These are phyloP conservation scores for Calypte anna DNA, from an alignment of 2,113 vertebrate species.

Conservation along the genomic window DNA sequence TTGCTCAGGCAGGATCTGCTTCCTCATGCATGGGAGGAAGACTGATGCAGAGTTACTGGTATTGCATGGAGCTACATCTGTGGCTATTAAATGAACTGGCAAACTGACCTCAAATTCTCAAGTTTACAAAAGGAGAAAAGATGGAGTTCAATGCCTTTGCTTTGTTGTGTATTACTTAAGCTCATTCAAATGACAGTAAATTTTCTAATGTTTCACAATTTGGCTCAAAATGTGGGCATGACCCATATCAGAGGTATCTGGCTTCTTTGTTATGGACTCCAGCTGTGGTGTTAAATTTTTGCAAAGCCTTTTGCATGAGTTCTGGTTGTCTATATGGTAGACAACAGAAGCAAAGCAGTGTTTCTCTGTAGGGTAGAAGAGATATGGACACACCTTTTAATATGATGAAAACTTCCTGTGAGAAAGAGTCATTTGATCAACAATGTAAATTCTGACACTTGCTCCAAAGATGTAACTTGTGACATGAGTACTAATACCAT, in stretches of 20 bases:
- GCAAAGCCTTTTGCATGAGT: not conserved
- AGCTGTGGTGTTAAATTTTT: not conserved
- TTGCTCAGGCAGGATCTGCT: not conserved
- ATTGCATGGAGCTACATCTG: not conserved
- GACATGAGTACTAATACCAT: not conserved
- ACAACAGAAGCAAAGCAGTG: not conserved
- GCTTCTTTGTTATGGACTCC: not conserved
- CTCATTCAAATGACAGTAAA: not conserved
- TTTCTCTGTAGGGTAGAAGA: not conserved
- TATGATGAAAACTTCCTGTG: not conserved
- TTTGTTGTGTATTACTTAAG: not conserved
- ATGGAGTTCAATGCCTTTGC: not conserved
- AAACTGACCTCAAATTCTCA: not conserved
- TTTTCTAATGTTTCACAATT: not conserved
- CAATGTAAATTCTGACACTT: not conserved
- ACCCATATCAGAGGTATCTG: not conserved
- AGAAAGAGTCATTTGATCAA: not conserved
- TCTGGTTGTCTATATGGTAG: not conserved
- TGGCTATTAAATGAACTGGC: not conserved
- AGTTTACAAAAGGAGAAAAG: not conserved
- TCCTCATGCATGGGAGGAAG: fast-evolving
- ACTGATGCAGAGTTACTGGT: not conserved
- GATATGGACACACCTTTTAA: not conserved
- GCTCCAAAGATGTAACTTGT: not conserved
- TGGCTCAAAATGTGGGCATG: not conserved